Evolutionary conservation across 2,797 vertebrate species (phyloP), one percentile per base, ranked within the genome.

Genomic region (Pelobates cultripes): DNA sequence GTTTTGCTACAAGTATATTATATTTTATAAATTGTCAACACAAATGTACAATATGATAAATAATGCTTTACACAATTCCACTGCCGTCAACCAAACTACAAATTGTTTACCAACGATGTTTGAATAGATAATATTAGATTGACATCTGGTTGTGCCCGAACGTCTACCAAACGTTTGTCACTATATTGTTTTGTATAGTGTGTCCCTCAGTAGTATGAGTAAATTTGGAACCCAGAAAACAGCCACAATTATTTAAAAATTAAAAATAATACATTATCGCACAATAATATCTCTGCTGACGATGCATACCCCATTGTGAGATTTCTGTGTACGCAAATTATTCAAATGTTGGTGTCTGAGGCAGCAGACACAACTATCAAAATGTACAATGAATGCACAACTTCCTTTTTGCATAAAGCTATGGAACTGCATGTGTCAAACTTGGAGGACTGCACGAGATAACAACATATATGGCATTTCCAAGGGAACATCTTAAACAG

Each of bases 401-500:
- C 9, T 84, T 79, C 80, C 78, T 88, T 89, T 86, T 81, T 79
- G 86, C 93, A 88, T 92, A 92, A 95, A 95, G 93, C 94, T 90
- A 91, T 75, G 86, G 90, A 93, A 94, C 92, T 85, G 91, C 90
- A 91, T 89, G 80, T 90, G 88, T 92, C 89, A 88, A 93, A 91
- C 85, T 86, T 89, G 93, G 95, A 89, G 93, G 95, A 89, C 84
- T 91, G 90, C 91, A 91, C 86, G 67, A 79, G 85, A 87, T 92
- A 93, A 94, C 92, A 90, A 87, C 82, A 75, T 89, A 88, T 87
- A 84, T 88, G 91, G 84, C 86, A 90, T 83, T 60, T 84, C 41
- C 67, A 43, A 66, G 70, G 85, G 84, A 81, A 82, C 79, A 85
- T 88, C 80, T 93, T 93, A 99, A 91, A 99, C 97, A 0, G 97